Evolutionary conservation across 2,797 vertebrate genomes (phyloP).

Genomic region (Microhierax caerulescens): DNA sequence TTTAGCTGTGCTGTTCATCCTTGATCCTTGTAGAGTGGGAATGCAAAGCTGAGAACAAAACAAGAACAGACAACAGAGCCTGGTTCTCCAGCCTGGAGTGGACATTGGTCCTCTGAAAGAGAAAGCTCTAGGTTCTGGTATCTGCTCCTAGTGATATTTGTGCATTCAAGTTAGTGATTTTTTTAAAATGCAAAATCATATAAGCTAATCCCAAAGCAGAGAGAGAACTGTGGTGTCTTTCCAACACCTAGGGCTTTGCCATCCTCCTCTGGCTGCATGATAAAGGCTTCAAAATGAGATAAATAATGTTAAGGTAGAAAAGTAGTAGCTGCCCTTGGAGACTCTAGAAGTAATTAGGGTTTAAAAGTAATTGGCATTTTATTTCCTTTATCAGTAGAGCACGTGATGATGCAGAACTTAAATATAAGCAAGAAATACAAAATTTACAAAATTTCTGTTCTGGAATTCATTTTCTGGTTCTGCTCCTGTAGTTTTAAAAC

Average conservation of each 20-base stretch:
- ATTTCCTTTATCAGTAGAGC: neutral
- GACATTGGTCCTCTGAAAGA: neutral
- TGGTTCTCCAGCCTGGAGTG: neutral
- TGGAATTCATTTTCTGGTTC: neutral
- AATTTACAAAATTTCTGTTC: neutral
- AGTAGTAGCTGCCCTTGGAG: neutral
- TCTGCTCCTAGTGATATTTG: neutral
- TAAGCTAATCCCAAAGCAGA: neutral
- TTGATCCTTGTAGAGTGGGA: neutral
- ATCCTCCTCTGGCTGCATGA: neutral
- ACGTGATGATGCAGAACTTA: neutral
- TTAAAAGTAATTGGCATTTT: neutral
- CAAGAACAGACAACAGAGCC: neutral
- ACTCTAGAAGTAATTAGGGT: neutral
- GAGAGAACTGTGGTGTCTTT: neutral
- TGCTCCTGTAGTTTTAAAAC: neutral
- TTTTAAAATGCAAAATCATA: neutral
- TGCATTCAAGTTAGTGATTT: neutral
- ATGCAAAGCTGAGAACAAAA: neutral
- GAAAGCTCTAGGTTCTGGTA: neutral
- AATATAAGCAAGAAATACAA: neutral
- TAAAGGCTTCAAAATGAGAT: neutral
- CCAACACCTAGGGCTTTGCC: neutral
- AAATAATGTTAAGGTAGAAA: neutral
- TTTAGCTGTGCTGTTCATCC: neutral